Evolutionary conservation across 2,113 vertebrate species (phyloP).

Genomic region (Pampusana beccarii): DNA sequence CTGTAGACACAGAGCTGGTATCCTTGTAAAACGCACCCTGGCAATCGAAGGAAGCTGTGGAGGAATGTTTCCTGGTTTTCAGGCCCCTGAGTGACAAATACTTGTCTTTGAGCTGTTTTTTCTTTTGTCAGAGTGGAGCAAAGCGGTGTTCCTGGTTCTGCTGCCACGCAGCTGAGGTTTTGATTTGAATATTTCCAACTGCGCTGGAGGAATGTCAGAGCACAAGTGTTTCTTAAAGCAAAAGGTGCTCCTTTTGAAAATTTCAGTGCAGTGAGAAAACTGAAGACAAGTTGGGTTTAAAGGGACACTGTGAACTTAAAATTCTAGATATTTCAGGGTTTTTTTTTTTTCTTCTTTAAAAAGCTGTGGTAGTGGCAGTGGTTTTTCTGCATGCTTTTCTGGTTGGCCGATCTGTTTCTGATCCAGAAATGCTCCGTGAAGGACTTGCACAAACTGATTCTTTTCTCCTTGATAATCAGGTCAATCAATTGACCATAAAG

Average conservation of each 20-base stretch:
- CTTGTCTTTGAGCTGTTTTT: neutral
- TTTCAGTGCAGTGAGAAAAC: neutral
- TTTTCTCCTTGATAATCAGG: conserved; percentile 15
- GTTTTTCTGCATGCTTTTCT: neutral
- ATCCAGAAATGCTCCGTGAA: neutral
- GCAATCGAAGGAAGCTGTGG: neutral
- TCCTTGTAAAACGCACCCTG: neutral
- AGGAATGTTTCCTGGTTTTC: neutral
- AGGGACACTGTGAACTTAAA: neutral
- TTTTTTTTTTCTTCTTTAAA: neutral
- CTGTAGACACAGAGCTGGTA: neutral
- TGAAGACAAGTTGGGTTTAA: neutral
- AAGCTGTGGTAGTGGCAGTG: neutral
- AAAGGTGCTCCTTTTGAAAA: neutral
- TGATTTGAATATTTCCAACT: neutral
- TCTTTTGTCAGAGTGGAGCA: neutral
- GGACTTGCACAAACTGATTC: neutral
- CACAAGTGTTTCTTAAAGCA: neutral
- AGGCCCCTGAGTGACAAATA: neutral
- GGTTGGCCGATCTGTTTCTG: neutral
- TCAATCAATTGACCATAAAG: conserved; percentile 10
- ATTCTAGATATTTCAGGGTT: neutral
- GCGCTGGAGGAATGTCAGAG: neutral
- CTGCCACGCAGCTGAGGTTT: neutral
- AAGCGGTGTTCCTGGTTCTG: neutral